These are phyloP conservation scores for Tinea trinotella DNA, from an alignment of 2,888 invertebrate species.

Conservation along the genomic window DNA sequence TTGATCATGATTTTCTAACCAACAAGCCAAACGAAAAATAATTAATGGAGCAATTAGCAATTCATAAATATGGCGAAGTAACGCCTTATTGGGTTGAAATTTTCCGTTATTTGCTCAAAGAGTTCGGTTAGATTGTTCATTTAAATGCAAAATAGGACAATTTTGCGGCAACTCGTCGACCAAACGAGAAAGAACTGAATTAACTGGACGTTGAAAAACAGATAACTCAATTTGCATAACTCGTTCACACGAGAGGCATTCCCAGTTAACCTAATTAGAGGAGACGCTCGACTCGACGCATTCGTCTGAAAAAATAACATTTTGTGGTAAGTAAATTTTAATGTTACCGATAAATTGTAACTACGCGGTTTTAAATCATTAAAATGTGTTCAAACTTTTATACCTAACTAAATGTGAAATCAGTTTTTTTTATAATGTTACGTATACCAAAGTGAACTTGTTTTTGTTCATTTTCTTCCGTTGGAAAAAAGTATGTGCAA, in stretches of 20 bases:
- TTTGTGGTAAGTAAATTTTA: neutral
- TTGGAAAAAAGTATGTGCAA: too few relatives aligned
- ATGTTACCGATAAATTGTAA: neutral
- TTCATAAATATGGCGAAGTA: neutral
- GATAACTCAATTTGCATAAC: slow-evolving; percentile 67
- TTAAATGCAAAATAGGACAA: slow-evolving; percentile 64
- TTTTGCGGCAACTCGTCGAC: slow-evolving; percentile 36
- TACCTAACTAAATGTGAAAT: too few relatives aligned
- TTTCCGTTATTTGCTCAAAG: slow-evolving; percentile 14
- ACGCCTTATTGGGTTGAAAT: neutral
- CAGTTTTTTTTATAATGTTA: too few relatives aligned
- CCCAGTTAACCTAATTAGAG: slow-evolving; percentile 52
- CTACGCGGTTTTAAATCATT: neutral
- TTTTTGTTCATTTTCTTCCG: too few relatives aligned
- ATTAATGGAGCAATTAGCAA: neutral
- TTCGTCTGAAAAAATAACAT: neutral
- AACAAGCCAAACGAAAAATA: neutral
- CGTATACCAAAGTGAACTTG: too few relatives aligned
- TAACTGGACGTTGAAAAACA: slow-evolving; percentile 63
- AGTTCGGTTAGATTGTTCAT: slow-evolving; percentile 44
- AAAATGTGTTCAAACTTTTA: too few relatives aligned
- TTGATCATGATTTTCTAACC: neutral
- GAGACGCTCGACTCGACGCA: slow-evolving; percentile 31
- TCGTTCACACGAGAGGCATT: slow-evolving; percentile 47
- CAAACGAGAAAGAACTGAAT: slow-evolving; percentile 55